Evolutionary conservation across 2,888 invertebrate genomes (phyloP).

Genomic region (Caenorhabditis plicata): DNA sequence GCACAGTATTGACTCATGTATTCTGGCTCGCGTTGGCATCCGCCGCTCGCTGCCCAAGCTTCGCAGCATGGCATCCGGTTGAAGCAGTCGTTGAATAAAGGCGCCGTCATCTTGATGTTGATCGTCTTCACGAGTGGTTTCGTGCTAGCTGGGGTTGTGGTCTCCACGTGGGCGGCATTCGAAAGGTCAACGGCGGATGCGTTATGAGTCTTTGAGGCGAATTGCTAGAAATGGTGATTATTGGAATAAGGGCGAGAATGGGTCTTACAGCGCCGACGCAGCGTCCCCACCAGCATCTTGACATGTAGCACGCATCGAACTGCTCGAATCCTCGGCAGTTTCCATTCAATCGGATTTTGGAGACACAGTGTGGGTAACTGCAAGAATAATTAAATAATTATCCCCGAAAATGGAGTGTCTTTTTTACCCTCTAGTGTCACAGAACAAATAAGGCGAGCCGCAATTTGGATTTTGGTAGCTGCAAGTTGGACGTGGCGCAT

Average conservation of each 20-base stretch:
- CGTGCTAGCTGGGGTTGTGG: slow-evolving; percentile 24
- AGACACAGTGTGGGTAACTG: slow-evolving; percentile 63
- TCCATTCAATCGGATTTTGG: slow-evolving; percentile 60
- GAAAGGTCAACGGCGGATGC: slow-evolving; percentile 11
- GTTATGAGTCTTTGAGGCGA: not conserved
- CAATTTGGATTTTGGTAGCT: slow-evolving; percentile 54
- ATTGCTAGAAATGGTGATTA: not conserved
- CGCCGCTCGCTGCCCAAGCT: slow-evolving; percentile 53
- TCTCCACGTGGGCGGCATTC: slow-evolving; percentile 10
- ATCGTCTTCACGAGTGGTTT: slow-evolving; percentile 27
- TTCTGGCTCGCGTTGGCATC: slow-evolving; percentile 51
- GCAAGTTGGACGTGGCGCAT: slow-evolving; percentile 62
- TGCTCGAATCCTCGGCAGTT: slow-evolving; percentile 59
- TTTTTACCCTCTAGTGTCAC: slow-evolving; percentile 53
- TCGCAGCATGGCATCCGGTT: slow-evolving; percentile 62
- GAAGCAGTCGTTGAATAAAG: slow-evolving; percentile 60
- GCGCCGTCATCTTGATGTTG: slow-evolving; percentile 35
- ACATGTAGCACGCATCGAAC: slow-evolving; percentile 57
- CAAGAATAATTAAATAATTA: not conserved
- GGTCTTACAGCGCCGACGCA: slow-evolving; percentile 50
- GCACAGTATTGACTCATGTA: slow-evolving; percentile 62
- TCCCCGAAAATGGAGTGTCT: no score
- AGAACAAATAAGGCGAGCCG: slow-evolving; percentile 63
- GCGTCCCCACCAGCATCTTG: slow-evolving; percentile 60
- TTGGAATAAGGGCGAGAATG: not conserved